phyloP scores from a whole-genome alignment of 30 jellyfish, hydroid and myxozoan species.

The Hydra vulgaris region DNA sequence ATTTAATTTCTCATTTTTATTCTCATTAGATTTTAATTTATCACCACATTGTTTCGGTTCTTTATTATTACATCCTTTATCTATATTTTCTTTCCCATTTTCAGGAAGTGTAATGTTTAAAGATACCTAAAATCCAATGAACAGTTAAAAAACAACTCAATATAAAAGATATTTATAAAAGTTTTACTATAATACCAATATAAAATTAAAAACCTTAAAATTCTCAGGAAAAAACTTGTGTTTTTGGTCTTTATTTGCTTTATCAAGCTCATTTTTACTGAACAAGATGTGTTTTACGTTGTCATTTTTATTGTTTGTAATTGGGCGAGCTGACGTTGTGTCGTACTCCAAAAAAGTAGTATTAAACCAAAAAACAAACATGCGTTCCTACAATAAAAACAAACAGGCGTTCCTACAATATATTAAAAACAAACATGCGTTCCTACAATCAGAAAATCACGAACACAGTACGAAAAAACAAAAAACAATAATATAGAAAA shows the following conservation, averaged over 20 bases:
- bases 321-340: conserved; percentile 82
- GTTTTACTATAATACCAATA: neutral
- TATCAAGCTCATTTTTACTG: conserved; percentile 70
- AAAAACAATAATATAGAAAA: no score
- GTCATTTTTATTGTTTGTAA: conserved; percentile 41
- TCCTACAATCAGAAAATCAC: no score
- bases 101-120: neutral
- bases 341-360: conserved; percentile 70
- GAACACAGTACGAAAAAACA: no score
- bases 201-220: conserved; percentile 39
- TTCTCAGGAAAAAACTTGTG: conserved; percentile 66
- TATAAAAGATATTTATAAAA: neutral
- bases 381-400: conserved; percentile 70
- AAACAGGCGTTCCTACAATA: no score
- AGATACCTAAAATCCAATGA: neutral
- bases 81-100: neutral
- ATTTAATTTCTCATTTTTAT: neutral
- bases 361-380: conserved; percentile 83
- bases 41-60: neutral
- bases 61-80: no score
- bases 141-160: neutral
- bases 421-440: no score
- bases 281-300: neutral
- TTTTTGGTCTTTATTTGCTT: conserved; percentile 92
- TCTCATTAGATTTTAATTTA: neutral